Base-by-base conservation (phyloP, 2,113 vertebrate species). In the Probosciger aterrimus region DNA sequence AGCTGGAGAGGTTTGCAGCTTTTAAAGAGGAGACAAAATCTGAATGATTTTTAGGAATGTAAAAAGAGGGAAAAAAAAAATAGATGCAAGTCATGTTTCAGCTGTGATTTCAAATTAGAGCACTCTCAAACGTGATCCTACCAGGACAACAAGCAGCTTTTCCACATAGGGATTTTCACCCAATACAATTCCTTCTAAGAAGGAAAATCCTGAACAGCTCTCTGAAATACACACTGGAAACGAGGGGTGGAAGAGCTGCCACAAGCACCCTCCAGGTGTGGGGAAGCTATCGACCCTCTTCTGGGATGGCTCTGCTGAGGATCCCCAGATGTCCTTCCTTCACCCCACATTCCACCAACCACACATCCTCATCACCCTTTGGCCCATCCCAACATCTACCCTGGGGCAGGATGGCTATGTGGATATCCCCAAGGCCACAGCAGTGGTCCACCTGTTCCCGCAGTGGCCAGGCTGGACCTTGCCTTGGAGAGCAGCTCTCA, bases 1-100 rank as follows among this genome's bases (percentile, higher is more conserved):
- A 96, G 93, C 87, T 96, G 92, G 94, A 96, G 79, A 91, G 63
- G 67, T 91, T 94, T 89, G 78, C 80, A 95, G 87, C 92, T 93
- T 93, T 85, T 86, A 92, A 91, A 91, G 37, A 91, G 59, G 43
- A 67, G 55, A 79, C 78, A 92, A 93, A 87, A 75, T 90, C 93
- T 86, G 63, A 85, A 88, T 91, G 82, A 93, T 65, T 93, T 93
- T 95, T 87, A 96, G 88, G 89, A 97, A 97, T 88, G 92, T 57
- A 92, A 95, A 94, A 41, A 90, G 77, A 80, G 71, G 7, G 44
- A 18, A n/a, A 23, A 0, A 53, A 18, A n/a, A 23, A 0, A 53
- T 30, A 73, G 14, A 84, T 41, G 65, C 37, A 70, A 93, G 37
- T 37, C 68, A 77, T 90, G 50, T 33, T 94, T 96, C 82, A 95